phyloP scores from a whole-genome alignment of 2,888 invertebrate species.

The Andrena praecox region DNA sequence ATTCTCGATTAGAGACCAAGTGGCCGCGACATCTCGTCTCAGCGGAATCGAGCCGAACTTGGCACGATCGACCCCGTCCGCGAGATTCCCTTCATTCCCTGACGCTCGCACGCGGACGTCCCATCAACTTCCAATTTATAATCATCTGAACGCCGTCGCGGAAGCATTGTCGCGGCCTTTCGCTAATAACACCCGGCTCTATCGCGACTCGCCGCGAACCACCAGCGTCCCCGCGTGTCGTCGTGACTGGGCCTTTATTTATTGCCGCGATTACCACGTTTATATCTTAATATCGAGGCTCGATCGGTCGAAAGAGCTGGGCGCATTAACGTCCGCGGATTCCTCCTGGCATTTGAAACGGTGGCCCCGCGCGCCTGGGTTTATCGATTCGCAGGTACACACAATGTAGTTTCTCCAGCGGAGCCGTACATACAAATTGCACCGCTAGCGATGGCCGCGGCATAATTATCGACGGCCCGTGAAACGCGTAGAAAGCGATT shows the following conservation, averaged over 20 bases:
- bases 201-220: slow-evolving; percentile 4
- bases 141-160: background rate
- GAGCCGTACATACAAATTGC: slow-evolving; percentile 56
- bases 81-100: slow-evolving; percentile 1
- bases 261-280: slow-evolving; percentile 20
- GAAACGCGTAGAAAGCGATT: slow-evolving; percentile 74
- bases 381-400: slow-evolving; percentile 53
- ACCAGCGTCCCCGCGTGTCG: background rate
- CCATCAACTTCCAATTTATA: slow-evolving; percentile 29
- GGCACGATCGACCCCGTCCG: slow-evolving; percentile 60
- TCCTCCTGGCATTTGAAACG: slow-evolving; percentile 31
- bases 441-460: slow-evolving; percentile 36
- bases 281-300: slow-evolving; percentile 39
- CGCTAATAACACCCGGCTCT: slow-evolving; percentile 13
- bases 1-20: slow-evolving; percentile 57
- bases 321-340: slow-evolving; percentile 5
- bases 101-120: background rate
- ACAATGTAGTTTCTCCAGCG: slow-evolving; percentile 53
- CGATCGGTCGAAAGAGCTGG: background rate
- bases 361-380: slow-evolving; percentile 37
- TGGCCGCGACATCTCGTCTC: slow-evolving; percentile 14
- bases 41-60: slow-evolving; percentile 54
- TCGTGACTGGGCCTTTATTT: slow-evolving; percentile 17
- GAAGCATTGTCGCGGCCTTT: slow-evolving; percentile 3
- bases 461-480: slow-evolving; percentile 67